A percentile compares a stretch with the other conserved stretches of the same genome.
Evolutionary conservation across 2,797 vertebrate genomes (phyloP).

Genomic region (Sebastes kiyomatsui): DNA sequence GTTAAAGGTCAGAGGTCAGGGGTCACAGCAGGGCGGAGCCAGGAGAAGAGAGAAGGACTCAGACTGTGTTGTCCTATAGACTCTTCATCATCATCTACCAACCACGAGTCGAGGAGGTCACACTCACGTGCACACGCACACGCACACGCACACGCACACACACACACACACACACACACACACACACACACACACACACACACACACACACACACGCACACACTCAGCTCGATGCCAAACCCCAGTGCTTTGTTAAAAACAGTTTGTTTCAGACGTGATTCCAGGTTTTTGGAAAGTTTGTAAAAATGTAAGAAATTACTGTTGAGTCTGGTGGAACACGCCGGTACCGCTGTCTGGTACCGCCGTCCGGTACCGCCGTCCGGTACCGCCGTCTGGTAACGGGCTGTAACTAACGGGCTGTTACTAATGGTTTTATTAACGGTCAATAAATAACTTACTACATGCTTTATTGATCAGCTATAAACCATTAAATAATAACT

Average conservation of each 20-base stretch:
- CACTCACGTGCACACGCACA: neutral
- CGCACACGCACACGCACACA: neutral
- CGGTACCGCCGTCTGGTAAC: neutral
- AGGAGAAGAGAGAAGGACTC: conserved; percentile 84
- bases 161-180: neutral
- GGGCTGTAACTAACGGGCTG: too few relatives aligned
- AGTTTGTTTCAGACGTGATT: neutral
- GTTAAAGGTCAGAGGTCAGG: conserved; percentile 82
- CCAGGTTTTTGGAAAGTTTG: conserved; percentile 4
- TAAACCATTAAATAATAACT: neutral
- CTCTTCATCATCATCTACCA: neutral
- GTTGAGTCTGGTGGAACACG: neutral
- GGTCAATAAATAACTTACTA: neutral
- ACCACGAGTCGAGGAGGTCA: neutral
- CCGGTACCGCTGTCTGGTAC: neutral
- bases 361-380: too few relatives aligned
- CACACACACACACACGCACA: neutral
- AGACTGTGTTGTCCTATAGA: conserved; percentile 87
- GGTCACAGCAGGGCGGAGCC: conserved; percentile 61
- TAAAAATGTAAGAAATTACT: neutral
- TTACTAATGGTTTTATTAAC: neutral
- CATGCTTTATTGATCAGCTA: neutral
- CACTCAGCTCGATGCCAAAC: conserved; percentile 54
- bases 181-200: neutral
- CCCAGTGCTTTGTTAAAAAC: conserved; percentile 32